Conservation (phyloP, 1,140 invertebrate genomes). For the Hypothenemus hampei region DNA sequence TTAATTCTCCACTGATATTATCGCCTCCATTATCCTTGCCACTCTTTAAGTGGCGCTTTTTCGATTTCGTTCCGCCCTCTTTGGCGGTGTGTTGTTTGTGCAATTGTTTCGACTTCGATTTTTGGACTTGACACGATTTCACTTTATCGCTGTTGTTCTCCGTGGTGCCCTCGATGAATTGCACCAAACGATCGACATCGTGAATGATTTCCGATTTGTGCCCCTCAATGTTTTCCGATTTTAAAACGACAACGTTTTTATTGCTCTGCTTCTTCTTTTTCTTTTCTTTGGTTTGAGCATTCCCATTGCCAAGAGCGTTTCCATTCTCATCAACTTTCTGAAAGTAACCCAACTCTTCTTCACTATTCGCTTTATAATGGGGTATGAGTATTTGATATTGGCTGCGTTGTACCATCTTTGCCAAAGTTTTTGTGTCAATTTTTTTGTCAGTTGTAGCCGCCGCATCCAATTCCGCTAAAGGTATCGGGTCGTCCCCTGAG, state of each 20-base stretch:
- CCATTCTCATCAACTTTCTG: conserved; percentile 52
- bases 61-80: conserved; percentile 26
- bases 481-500: conserved; percentile 34
- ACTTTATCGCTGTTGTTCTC: conserved; percentile 19
- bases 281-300: conserved; percentile 39
- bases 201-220: conserved; percentile 43
- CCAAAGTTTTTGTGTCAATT: conserved; percentile 20
- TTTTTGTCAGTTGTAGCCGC: conserved; percentile 21
- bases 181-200: conserved; percentile 49
- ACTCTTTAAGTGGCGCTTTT: conserved; percentile 22
- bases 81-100: conserved; percentile 35
- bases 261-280: conserved; percentile 38
- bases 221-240: conserved; percentile 37
- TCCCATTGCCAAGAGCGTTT: conserved; percentile 49
- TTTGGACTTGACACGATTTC: conserved; percentile 24
- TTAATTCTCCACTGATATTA: too few relatives aligned
- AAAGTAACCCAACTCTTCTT: conserved; percentile 27
- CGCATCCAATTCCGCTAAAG: conserved; percentile 11
- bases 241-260: conserved; percentile 37
- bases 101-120: conserved; percentile 37
- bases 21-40: conserved; percentile 32
- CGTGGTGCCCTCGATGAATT: conserved; percentile 50
- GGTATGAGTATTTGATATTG: conserved; percentile 31
- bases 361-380: conserved; percentile 12
- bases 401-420: conserved; percentile 26